Evolutionary conservation across 2,888 invertebrate genomes (phyloP).

Genomic region (Suillia variegata): DNA sequence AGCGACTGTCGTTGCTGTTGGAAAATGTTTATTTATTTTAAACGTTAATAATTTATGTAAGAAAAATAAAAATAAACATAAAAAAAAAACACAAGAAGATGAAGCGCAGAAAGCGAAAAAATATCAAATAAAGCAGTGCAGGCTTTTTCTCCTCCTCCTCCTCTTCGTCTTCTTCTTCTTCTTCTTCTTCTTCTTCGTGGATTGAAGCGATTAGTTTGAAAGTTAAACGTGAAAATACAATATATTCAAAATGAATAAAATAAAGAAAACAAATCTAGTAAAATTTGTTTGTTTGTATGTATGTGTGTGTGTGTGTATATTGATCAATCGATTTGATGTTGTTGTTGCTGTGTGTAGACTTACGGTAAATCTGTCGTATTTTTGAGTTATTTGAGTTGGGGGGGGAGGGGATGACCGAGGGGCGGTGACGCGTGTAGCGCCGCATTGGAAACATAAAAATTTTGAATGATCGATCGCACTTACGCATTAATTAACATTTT

Average conservation of each 20-base stretch:
- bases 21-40: conserved; percentile 47
- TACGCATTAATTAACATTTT: conserved; percentile 45
- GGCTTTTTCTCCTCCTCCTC: no score
- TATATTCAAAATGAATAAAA: not conserved
- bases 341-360: conserved; percentile 23
- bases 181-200: no score
- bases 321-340: conserved; percentile 7
- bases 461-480: conserved; percentile 24
- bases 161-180: no score
- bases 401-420: no score
- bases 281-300: not conserved
- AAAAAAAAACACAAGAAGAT: not conserved
- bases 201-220: conserved; percentile 27
- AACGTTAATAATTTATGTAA: conserved; percentile 54
- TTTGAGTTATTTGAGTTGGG: conserved; percentile 5
- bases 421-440: no score
- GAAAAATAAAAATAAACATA: conserved; percentile 23
- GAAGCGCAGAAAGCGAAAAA: not conserved
- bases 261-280: not conserved
- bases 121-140: not conserved
- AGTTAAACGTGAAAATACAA: not conserved
- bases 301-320: not conserved
- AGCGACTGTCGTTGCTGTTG: conserved; percentile 17
- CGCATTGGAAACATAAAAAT: conserved; percentile 1
- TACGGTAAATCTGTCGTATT: conserved; percentile 24